These are phyloP conservation scores for Argyrosomus regius DNA, from an alignment of 2,797 vertebrate genomes.

Conservation along the genomic window DNA sequence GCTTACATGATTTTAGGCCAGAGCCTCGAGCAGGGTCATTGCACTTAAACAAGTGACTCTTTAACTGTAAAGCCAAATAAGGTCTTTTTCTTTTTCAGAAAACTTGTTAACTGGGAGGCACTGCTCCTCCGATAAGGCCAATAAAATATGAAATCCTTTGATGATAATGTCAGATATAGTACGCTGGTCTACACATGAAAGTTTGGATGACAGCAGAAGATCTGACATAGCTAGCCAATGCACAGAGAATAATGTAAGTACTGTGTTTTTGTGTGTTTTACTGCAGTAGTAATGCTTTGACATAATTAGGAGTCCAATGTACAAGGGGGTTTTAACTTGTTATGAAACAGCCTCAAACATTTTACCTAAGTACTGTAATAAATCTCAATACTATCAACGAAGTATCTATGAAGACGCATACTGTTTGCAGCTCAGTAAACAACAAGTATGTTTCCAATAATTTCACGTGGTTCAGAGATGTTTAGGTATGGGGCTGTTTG, in stretches of 20 bases:
- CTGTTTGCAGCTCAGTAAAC: not conserved
- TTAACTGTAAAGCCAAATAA: conserved; percentile 32
- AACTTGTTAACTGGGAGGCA: conserved; percentile 21
- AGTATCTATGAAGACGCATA: too few species aligned
- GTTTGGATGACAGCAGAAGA: conserved; percentile 5
- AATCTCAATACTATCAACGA: not conserved
- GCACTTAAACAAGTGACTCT: conserved; percentile 39
- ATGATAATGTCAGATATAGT: conserved; percentile 29
- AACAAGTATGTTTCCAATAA: not conserved
- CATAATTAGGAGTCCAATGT: too few species aligned
- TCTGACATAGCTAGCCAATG: not conserved
- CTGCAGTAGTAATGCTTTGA: not conserved
- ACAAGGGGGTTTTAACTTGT: too few species aligned
- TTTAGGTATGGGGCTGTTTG: not conserved
- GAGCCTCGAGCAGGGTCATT: conserved; percentile 18
- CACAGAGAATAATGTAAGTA: not conserved
- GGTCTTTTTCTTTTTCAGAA: conserved; percentile 6
- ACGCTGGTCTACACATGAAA: not conserved
- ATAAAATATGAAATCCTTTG: conserved; percentile 25
- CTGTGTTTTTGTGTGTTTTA: not conserved
- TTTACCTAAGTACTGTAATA: too few species aligned
- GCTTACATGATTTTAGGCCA: conserved; percentile 15
- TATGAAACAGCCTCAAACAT: too few species aligned
- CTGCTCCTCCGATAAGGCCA: conserved; percentile 9
- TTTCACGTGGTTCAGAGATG: not conserved